Conservation (phyloP, 2,113 vertebrate species). For the Terrapene triunguis region DNA sequence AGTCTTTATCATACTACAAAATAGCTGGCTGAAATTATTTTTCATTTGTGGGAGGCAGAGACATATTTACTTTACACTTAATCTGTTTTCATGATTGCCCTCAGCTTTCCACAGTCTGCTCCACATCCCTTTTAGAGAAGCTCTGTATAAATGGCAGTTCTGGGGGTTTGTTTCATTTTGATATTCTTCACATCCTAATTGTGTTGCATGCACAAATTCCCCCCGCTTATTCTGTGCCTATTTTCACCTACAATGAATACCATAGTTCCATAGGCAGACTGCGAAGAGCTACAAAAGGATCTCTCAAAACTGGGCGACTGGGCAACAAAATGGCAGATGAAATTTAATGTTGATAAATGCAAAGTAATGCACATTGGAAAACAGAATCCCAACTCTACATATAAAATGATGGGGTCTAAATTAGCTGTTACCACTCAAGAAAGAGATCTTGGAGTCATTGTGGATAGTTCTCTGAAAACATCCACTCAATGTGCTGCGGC, state of each 20-base stretch:
- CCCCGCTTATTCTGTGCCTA: fast-evolving
- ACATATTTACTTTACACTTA: neutral
- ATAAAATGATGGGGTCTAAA: no score
- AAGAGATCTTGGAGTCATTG: no score
- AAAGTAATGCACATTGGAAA: no score
- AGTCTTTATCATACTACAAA: neutral
- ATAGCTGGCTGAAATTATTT: fast-evolving
- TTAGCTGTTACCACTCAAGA: no score
- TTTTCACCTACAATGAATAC: neutral
- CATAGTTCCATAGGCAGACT: no score
- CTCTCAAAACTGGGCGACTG: no score
- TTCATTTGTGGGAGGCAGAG: fast-evolving
- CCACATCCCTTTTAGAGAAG: neutral
- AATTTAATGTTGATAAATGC: no score
- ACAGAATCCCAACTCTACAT: no score
- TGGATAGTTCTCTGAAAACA: no score
- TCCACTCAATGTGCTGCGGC: no score
- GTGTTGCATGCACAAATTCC: neutral
- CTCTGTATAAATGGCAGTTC: neutral
- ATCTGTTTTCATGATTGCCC: fast-evolving
- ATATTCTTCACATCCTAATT: neutral
- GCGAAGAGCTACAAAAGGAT: no score
- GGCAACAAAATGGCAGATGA: no score
- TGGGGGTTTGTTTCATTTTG: neutral
- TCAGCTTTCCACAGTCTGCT: fast-evolving